phyloP scores from a whole-genome alignment of 2,113 vertebrate species.

The Noctilio leporinus region DNA sequence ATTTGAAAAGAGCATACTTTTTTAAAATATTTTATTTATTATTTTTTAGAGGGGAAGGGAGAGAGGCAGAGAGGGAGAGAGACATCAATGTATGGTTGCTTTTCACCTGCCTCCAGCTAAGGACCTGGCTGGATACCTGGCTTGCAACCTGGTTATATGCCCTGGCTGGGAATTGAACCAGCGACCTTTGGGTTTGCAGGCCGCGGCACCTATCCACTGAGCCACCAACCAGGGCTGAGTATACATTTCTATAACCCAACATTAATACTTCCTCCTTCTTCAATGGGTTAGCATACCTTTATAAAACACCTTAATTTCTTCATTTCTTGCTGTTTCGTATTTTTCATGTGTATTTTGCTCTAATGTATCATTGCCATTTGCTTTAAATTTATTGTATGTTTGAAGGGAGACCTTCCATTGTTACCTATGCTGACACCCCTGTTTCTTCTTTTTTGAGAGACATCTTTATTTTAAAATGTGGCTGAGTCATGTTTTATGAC shows the following conservation, averaged over 20 bases:
- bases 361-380: slow-evolving; percentile 51
- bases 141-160: no score
- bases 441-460: slow-evolving; percentile 41
- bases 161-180: no score
- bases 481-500: neutral
- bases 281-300: slow-evolving; percentile 40
- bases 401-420: slow-evolving; percentile 28
- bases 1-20: slow-evolving; percentile 63
- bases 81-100: no score
- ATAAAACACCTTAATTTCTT: slow-evolving; percentile 70
- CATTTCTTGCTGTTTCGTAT: slow-evolving; percentile 51
- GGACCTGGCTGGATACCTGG: no score
- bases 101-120: no score
- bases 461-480: slow-evolving; percentile 66
- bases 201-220: no score
- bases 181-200: no score
- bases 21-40: no score
- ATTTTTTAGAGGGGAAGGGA: no score
- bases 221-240: no score
- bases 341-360: slow-evolving; percentile 9
- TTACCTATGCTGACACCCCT: neutral
- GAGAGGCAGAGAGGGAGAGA: no score
- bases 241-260: slow-evolving; percentile 24
- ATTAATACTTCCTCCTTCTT: slow-evolving; percentile 64
- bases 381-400: slow-evolving; percentile 69